Base-by-base conservation (phyloP, 2,113 vertebrate species). In the Seriola rivoliana region DNA sequence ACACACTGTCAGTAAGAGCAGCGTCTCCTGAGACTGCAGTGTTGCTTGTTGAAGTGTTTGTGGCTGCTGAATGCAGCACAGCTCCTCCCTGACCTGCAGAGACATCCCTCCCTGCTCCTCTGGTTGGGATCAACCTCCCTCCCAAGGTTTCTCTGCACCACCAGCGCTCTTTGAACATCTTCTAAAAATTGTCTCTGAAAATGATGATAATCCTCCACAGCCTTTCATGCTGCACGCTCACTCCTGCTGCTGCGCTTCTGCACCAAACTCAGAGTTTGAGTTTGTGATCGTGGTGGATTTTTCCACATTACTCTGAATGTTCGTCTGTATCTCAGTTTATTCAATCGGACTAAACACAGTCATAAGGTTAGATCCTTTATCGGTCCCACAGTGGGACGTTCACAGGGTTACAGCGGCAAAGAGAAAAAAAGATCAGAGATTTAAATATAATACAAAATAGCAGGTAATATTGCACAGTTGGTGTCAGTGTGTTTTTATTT, bases 1-100 rank as follows among this genome's bases (percentile, higher is more conserved):
- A 60, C n/a, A 60, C 46, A 69, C 46, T 69, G 65, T 66, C 78
- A 66, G 50, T 48, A 36, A 48, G 36, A 34, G 25, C 65, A 52
- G 48, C 25, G 1, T 73, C 62, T 50, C 52, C 36, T 23, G 55
- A 46, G 79, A 69, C 64, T 46, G 55, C 63, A 55, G 64, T 69
- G 23, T 46, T 57, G 23, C 62, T 52, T 52, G 57, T 14, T 25
- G 29, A 55, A 59, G 10, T 69, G 65, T 59, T 19, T 50, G 40
- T 23, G 21, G 42, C 44, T 34, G 62, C 71, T 55, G 57, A 52
- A 63, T 29, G 76, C 66, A 19, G 59, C 19, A 55, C 7, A 44
- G 23, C 77, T 71, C 46, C 23, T 25, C 58, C 36, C 52, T 72
- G 48, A 81, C 52, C 32, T 25, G 21, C 29, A 60, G 10, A 71